Base-by-base conservation (phyloP, 2,797 vertebrate genomes). In the Melanotaenia parkinsoni region DNA sequence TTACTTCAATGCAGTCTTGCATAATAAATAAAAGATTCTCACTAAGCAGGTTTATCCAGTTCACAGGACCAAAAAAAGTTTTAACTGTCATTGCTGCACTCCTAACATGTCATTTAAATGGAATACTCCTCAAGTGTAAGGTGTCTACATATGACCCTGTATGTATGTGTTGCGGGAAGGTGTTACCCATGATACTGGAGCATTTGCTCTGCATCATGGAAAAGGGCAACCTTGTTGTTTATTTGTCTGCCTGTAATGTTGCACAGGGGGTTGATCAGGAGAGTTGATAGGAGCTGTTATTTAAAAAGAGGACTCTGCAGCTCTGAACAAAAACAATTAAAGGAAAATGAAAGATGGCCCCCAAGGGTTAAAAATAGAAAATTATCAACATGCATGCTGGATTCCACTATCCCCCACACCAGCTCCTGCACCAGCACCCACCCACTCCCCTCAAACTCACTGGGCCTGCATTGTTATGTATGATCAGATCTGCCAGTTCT, bases 401-500 rank as follows among this genome's bases (percentile, higher is more conserved):
- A 95, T 94, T 94, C 88, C 90, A 85, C 90, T 79, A 88, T 66
- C 79, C 89, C 90, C 89, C 82, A 53, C 53, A 67, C 67, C 80
- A 58, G 70, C 80, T 73, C 92, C 77, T 58, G 66, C 82, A 70
- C 84, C 84, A 76, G 80, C 79, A 82, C 88, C 88, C 92, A 35
- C 92, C 72, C 28, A 35, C 70, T 74, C 76, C 60, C 80, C 77
- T 79, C 85, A 98, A 98, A 99, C 95, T 99, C 98, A 96, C 95
- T 95, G 96, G 94, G 96, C 94, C 90, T 92, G 91, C 96, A 97
- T 97, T 97, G 97, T 96, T 98, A 97, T 97, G 96, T 97, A 96
- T 91, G 98, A 99, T 99, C 97, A 95, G 96, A 99, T 99, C 97
- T 99, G 96, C 96, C 95, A 97, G 96, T 98, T 97, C 97, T 95